These are phyloP conservation scores for Ectobius pallidus DNA, from an alignment of 2,888 invertebrate genomes.

Conservation along the genomic window DNA sequence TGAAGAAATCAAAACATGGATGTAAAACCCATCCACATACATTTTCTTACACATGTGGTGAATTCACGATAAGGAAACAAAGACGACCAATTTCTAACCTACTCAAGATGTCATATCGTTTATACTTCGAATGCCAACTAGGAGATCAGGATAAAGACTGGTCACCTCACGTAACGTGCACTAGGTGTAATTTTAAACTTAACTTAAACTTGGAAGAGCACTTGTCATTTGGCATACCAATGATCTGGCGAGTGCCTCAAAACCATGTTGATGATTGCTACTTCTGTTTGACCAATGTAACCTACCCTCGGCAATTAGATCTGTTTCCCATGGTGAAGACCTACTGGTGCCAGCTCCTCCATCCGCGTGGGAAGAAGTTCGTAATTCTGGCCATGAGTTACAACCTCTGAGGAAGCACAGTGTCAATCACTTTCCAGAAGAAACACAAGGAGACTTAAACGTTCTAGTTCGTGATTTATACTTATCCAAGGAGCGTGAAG, in stretches of 20 bases:
- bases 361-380: background rate
- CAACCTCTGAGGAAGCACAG: conserved; percentile 4
- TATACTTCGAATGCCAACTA: background rate
- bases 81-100: background rate
- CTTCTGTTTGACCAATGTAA: background rate
- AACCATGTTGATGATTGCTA: background rate
- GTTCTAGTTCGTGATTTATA: background rate
- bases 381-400: background rate
- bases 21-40: background rate
- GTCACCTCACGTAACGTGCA: background rate
- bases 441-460: background rate
- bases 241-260: background rate
- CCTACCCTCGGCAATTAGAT: background rate
- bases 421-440: background rate
- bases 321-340: background rate
- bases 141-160: conserved; percentile 10
- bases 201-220: background rate
- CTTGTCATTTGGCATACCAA: background rate
- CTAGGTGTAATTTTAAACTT: conserved; percentile 2
- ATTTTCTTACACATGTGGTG: background rate
- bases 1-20: background rate
- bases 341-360: background rate
- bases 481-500: background rate
- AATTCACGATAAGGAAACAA: background rate
- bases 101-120: background rate